phyloP scores from a whole-genome alignment of 2,113 vertebrate genomes.

The Cnemophilus loriae region DNA sequence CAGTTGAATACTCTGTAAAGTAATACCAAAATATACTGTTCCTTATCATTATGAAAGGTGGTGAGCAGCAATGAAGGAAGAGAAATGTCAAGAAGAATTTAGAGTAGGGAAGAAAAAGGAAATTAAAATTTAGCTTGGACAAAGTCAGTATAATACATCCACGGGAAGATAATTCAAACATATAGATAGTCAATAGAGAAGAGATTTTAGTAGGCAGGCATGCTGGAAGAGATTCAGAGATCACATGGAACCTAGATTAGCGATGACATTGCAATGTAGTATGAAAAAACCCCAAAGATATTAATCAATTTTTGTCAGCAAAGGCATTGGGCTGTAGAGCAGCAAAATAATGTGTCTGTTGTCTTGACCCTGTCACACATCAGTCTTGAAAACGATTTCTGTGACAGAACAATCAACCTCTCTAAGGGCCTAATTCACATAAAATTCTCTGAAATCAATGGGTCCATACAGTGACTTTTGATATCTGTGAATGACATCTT shows the following conservation, averaged over 20 bases:
- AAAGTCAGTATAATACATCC: not conserved
- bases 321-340: not conserved
- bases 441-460: not conserved
- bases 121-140: not conserved
- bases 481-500: not conserved
- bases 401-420: not conserved
- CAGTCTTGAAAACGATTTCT: not conserved
- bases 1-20: not conserved
- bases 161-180: not conserved
- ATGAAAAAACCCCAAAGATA: not conserved
- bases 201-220: not conserved
- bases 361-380: not conserved
- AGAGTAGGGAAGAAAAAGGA: not conserved
- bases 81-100: not conserved
- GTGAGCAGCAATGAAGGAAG: not conserved
- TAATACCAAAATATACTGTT: not conserved
- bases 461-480: not conserved
- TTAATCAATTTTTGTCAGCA: not conserved
- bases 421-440: not conserved
- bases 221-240: not conserved
- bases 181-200: not conserved
- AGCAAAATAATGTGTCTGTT: not conserved
- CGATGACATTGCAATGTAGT: not conserved
- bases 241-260: not conserved
- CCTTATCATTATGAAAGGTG: not conserved